Percentiles rank a stretch among this genome's conserved stretches.
These are phyloP conservation scores for Pangasius djambal DNA, from an alignment of 2,797 vertebrate species.

Conservation along the genomic window DNA sequence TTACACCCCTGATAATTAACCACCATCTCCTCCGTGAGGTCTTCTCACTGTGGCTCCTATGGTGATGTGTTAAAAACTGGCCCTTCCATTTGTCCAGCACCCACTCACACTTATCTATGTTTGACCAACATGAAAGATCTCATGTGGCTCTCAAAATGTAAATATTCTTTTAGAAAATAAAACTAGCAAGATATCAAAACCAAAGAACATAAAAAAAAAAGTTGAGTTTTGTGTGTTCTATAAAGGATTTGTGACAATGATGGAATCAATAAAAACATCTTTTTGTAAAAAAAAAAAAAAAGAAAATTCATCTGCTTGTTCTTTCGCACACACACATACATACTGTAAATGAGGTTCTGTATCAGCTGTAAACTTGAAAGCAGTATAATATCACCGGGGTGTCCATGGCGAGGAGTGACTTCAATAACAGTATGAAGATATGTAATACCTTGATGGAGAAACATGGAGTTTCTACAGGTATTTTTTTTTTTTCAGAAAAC, in stretches of 20 bases:
- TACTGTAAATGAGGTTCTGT: background rate
- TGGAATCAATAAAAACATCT: slow-evolving; percentile 71
- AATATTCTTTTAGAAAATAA: slow-evolving; percentile 68
- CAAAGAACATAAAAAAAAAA: slow-evolving; percentile 54
- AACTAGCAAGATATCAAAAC: slow-evolving; percentile 69
- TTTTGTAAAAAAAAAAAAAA: slow-evolving; percentile 64
- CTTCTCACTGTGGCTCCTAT: slow-evolving; percentile 9
- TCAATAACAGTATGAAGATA: background rate
- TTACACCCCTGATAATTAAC: background rate
- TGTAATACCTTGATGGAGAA: background rate
- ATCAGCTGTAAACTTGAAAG: background rate
- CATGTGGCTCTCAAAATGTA: slow-evolving; percentile 69
- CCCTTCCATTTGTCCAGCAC: slow-evolving; percentile 15
- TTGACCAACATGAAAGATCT: slow-evolving; percentile 56
- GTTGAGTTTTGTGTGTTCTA: slow-evolving; percentile 69
- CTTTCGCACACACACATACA: background rate
- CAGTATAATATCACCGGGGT: background rate
- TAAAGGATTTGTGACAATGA: slow-evolving; percentile 68
- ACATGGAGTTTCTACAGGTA: background rate
- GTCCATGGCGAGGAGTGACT: background rate
- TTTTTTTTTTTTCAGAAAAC: background rate
- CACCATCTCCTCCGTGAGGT: background rate
- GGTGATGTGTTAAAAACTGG: background rate
- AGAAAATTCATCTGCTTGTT: background rate
- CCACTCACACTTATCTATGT: slow-evolving; percentile 23